Evolutionary conservation across 1,140 invertebrate species (phyloP), one percentile per base, ranked within the genome.

Genomic region (Reticulitermes speratus): DNA sequence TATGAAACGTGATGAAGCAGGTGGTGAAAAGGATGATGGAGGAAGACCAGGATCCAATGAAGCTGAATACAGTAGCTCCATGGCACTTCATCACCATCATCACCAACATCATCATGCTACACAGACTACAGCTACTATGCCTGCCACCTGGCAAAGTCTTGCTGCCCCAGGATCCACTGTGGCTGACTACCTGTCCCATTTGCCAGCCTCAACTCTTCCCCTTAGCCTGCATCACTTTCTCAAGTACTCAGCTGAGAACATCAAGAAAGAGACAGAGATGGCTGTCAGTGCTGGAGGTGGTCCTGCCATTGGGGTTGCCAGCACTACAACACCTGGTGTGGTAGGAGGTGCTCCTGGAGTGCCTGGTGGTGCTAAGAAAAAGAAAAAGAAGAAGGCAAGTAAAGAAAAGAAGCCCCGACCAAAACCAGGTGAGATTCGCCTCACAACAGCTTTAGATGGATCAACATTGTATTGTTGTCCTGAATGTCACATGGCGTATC

Each of bases 401-500:
- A 96, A 96, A 89, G 95, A 96, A 88, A 96, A 96, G 88, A 96
- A 97, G 88, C 95, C 95, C 0, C 91, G 95, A 69, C 95, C 96
- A 0, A 96, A 96, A 89, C 96, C 96, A 0, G 96, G 96, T 21
- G 96, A 97, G 91, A 96, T 96, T 87, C 93, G 95, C 81, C 91
- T 97, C 30, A 96, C 96, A 0, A 96, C 96, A 6, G 96, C 96
- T 2, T 90, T 97, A 38, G 96, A 97, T 88, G 96, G 96, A 2
- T 96, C 95, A 44, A 96, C 96, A 0, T 89, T 97, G 0, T 97
- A 96, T 89, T 96, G 96, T 89, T 97, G 96, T 89, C 96, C 96
- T 9, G 96, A 97, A 89, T 97, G 96, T 89, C 96, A 97, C 90
- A 95, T 97, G 94, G 95, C 96, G 44, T 96, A 97, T 89, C 96